Evolutionary conservation across 2,888 invertebrate species (phyloP).

Genomic region (Deladenus siricidicola): DNA sequence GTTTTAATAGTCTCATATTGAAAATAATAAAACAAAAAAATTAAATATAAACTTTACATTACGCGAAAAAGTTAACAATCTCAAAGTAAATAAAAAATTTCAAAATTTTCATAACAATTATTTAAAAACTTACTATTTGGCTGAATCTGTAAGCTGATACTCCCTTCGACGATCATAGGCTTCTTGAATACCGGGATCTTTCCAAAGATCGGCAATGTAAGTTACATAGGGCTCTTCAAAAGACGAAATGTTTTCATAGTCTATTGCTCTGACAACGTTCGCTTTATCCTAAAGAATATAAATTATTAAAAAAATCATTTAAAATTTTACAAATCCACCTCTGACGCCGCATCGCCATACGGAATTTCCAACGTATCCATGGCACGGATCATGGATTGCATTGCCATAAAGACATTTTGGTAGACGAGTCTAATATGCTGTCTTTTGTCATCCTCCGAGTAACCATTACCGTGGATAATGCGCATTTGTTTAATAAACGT

Average conservation of each 20-base stretch:
- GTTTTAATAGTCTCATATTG: background rate
- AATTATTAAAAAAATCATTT: background rate
- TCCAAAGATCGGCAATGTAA: conserved; percentile 89
- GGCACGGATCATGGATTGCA: conserved; percentile 99
- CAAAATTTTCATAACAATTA: too few relatives aligned
- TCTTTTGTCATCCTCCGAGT: conserved; percentile 96
- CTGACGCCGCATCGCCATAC: conserved; percentile 81
- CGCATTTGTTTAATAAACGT: conserved; percentile 99
- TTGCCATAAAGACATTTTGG: conserved; percentile 99
- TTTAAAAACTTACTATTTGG: conserved; percentile 78
- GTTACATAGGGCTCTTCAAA: conserved; percentile 95
- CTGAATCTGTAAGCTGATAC: conserved; percentile 98
- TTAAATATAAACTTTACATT: background rate
- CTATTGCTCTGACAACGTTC: conserved; percentile 85
- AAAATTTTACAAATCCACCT: conserved; percentile 49
- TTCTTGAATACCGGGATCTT: conserved; percentile 92
- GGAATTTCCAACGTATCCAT: conserved; percentile 97
- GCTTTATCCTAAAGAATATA: conserved; percentile 58
- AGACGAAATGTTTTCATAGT: conserved; percentile 97
- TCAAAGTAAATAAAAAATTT: too few relatives aligned
- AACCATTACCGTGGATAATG: conserved; percentile 98
- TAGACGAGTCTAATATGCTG: conserved; percentile 91
- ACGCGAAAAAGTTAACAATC: too few relatives aligned
- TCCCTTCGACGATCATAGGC: conserved; percentile 98
- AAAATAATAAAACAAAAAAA: background rate